These are phyloP conservation scores for Malachius bipustulatus DNA, from an alignment of 2,888 invertebrate genomes.

Conservation along the genomic window DNA sequence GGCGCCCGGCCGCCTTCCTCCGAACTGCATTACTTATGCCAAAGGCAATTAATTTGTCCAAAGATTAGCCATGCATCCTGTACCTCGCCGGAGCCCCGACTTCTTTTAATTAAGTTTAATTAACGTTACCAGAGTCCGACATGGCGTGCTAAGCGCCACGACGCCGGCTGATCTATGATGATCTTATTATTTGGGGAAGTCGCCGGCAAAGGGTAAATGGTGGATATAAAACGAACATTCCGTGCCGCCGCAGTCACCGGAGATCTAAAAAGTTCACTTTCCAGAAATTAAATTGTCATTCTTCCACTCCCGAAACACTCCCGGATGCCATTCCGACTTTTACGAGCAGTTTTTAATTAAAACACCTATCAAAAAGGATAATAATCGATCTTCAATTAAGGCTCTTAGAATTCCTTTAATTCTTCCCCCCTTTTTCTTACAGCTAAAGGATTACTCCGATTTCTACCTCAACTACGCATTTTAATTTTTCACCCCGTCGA, in stretches of 20 bases:
- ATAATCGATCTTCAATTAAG: slow-evolving; percentile 11
- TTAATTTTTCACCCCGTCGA: too few relatives aligned
- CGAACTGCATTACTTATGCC: slow-evolving; percentile 35
- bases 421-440: too few relatives aligned
- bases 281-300: slow-evolving; percentile 26
- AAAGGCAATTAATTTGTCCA: slow-evolving; percentile 40
- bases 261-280: slow-evolving; percentile 18
- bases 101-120: slow-evolving; percentile 43
- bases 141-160: slow-evolving; percentile 29
- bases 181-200: slow-evolving; percentile 27
- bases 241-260: slow-evolving; percentile 26
- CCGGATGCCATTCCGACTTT: slow-evolving; percentile 14
- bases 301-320: slow-evolving; percentile 11
- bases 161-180: slow-evolving; percentile 22
- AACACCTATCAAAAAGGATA: slow-evolving; percentile 23
- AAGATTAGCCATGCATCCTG: slow-evolving; percentile 39
- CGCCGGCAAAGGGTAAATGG: slow-evolving; percentile 27
- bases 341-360: slow-evolving; percentile 25
- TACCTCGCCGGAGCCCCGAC: slow-evolving; percentile 31
- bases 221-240: slow-evolving; percentile 30
- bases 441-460: too few relatives aligned
- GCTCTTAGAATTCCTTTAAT: too few relatives aligned
- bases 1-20: slow-evolving; percentile 4
- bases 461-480: too few relatives aligned
- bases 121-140: slow-evolving; percentile 40